These are phyloP conservation scores for Neogale vison DNA, from an alignment of 2,113 vertebrate species.

Conservation along the genomic window DNA sequence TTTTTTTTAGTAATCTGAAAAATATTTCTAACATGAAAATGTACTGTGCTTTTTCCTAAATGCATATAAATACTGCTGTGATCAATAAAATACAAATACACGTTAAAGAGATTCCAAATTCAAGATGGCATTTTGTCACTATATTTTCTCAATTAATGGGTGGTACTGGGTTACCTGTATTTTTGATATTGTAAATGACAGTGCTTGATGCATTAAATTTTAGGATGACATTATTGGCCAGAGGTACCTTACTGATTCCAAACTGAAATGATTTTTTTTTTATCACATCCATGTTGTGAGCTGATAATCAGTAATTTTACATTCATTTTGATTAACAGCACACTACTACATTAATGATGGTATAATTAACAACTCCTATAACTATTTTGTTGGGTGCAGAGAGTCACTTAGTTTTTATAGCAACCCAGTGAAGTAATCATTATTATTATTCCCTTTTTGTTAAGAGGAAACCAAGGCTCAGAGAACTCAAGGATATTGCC, in stretches of 20 bases:
- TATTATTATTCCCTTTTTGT: not conserved
- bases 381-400: not conserved
- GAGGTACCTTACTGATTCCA: not conserved
- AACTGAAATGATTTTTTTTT: conserved; percentile 14
- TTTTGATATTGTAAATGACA: not conserved
- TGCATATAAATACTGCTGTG: not conserved
- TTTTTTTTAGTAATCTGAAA: conserved; percentile 7
- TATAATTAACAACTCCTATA: not conserved
- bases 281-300: not conserved
- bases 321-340: not conserved
- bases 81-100: conserved; percentile 36
- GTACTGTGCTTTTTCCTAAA: not conserved
- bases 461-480: not conserved
- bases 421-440: not conserved
- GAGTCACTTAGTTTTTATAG: not conserved
- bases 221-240: not conserved
- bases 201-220: not conserved
- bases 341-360: not conserved
- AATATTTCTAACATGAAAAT: conserved; percentile 48
- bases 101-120: not conserved
- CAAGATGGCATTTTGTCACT: not conserved
- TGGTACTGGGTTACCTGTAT: not conserved
- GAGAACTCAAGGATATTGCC: not conserved
- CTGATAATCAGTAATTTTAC: not conserved
- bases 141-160: not conserved